Evolutionary conservation across 2,888 invertebrate species (phyloP).

Genomic region (Calameuta pallipes): DNA sequence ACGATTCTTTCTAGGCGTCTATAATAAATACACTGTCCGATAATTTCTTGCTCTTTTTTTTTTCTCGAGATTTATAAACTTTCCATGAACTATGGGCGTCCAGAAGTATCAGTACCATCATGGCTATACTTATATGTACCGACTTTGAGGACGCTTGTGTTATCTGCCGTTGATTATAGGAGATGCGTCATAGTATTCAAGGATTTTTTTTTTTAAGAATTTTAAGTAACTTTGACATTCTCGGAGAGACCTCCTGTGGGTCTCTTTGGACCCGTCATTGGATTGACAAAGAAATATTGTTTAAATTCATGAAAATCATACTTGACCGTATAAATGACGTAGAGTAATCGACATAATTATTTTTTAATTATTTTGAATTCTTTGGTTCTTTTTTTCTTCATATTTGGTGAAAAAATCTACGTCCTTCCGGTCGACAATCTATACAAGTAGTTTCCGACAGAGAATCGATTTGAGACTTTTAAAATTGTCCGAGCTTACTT

Average conservation of each 20-base stretch:
- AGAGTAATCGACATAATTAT: neutral
- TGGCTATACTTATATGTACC: neutral
- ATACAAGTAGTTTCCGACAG: slow-evolving; percentile 8
- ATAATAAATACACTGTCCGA: slow-evolving; percentile 27
- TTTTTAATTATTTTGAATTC: slow-evolving; percentile 12
- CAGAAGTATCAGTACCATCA: neutral
- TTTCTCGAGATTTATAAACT: neutral
- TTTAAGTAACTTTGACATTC: neutral
- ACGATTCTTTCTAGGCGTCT: slow-evolving; percentile 36
- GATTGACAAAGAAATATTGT: neutral
- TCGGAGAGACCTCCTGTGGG: neutral
- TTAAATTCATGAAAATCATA: neutral
- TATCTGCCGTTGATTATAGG: neutral
- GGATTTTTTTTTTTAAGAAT: neutral
- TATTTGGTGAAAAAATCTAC: slow-evolving; percentile 8
- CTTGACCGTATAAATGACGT: neutral
- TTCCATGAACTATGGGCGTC: neutral
- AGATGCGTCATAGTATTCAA: neutral
- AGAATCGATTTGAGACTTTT: neutral
- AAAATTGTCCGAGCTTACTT: slow-evolving; percentile 38
- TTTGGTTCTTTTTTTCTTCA: slow-evolving; percentile 7
- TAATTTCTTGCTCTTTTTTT: slow-evolving; percentile 17
- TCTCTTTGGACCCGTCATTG: neutral
- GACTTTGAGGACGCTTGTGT: neutral
- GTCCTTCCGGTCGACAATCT: slow-evolving; percentile 11